Base-by-base conservation (phyloP, 2,113 vertebrate genomes). In the Chaenogobius annularis region DNA sequence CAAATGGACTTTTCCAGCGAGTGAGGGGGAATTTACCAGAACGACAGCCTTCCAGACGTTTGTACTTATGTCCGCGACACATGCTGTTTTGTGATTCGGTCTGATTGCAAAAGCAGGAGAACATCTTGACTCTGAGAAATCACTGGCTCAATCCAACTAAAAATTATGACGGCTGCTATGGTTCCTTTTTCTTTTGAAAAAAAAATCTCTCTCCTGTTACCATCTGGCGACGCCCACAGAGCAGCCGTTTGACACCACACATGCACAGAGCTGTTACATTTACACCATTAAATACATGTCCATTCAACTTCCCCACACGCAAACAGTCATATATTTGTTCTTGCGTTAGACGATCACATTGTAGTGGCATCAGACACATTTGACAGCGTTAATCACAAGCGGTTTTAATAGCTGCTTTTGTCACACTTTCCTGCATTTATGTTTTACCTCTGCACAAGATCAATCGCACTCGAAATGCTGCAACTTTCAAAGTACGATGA, bases 151-250 rank as follows among this genome's bases (percentile, higher is more conserved):
- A 73, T 72, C 56, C 1, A 13, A 79, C 65, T 65, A 61, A 71
- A 55, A 80, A 66, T 63, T 35, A 63, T 40, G 31, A 40, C n/a
- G 65, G 70, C 71, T 61, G 73, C 54, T 83, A 55, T 48, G 15
- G 50, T 72, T 31, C 26, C 26, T 31, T 84, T 79, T n/a, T n/a
- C n/a, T n/a, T 70, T 79, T 79, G 65, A 70, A 73, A 31, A 2
- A 70, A 73, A 31, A 2, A 1, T 80, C 81, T 75, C 22, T 70
- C 43, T 48, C 71, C 40, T 37, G 56, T 70, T 56, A 86, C 88
- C 91, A 91, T 90, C 89, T 92, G 91, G 88, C 78, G 84, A 87
- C 81, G 80, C 85, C 84, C 63, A 90, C 85, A 62, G 81, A 77
- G 78, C 81, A 85, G 78, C 77, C 80, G 80, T 72, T 64, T 43